phyloP scores from a whole-genome alignment of 2,113 vertebrate genomes.

The Petrocephalus zakoni region DNA sequence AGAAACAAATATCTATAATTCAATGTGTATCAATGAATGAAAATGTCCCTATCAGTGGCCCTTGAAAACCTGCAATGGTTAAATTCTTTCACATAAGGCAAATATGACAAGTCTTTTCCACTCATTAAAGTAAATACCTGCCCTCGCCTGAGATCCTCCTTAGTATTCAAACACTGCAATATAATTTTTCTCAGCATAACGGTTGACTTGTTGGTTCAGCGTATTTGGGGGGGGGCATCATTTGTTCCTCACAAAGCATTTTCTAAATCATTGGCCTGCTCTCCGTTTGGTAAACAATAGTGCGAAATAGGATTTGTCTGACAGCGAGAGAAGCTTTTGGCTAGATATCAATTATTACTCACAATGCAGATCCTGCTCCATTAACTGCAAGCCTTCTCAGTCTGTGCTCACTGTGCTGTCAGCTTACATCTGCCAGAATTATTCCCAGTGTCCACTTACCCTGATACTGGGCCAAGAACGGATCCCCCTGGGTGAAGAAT shows the following conservation, averaged over 20 bases:
- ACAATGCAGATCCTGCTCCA: not conserved
- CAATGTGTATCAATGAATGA: not conserved
- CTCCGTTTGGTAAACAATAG: conserved; percentile 17
- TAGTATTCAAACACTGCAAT: conserved; percentile 2
- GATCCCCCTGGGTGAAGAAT: not conserved
- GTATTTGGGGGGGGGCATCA: not conserved
- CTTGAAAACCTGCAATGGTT: conserved; percentile 14
- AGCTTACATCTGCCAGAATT: conserved; percentile 2
- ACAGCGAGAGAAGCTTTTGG: conserved; percentile 12
- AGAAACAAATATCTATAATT: not conserved
- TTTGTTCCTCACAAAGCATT: not conserved
- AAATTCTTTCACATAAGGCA: conserved; percentile 14
- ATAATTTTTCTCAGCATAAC: not conserved
- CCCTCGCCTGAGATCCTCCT: conserved; percentile 17
- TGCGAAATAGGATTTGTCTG: conserved; percentile 9
- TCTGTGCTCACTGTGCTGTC: not conserved
- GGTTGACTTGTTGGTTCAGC: conserved; percentile 16
- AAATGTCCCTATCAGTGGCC: not conserved
- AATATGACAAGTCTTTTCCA: conserved; percentile 20
- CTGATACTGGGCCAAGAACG: not conserved
- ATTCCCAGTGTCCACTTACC: not conserved
- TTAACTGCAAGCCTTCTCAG: not conserved
- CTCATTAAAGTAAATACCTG: conserved; percentile 5
- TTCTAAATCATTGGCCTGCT: conserved; percentile 14
- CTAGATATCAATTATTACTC: conserved; percentile 21